These are phyloP conservation scores for Bhutanitis thaidina DNA, from an alignment of 2,888 invertebrate species.

Conservation along the genomic window DNA sequence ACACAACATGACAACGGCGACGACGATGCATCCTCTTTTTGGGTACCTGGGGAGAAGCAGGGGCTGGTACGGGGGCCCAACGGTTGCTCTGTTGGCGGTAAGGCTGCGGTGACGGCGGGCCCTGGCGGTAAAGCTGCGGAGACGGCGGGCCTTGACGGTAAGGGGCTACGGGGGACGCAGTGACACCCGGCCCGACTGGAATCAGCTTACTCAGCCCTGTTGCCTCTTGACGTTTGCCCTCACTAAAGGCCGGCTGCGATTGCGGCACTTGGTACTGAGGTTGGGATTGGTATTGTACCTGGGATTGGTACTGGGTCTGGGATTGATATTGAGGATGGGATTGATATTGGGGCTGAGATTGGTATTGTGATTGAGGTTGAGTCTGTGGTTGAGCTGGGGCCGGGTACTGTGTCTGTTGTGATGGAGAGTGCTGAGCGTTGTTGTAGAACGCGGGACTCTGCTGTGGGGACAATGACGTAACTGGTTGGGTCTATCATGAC, in stretches of 20 bases:
- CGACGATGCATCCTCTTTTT: slow-evolving; percentile 15
- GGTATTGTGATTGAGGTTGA: slow-evolving; percentile 20
- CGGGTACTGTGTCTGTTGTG: slow-evolving; percentile 34
- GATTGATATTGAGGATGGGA: slow-evolving; percentile 26
- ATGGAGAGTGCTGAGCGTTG: slow-evolving; percentile 69
- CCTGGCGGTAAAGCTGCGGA: slow-evolving; percentile 62
- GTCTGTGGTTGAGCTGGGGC: slow-evolving; percentile 21
- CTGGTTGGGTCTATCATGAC: slow-evolving; percentile 23
- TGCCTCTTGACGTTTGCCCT: slow-evolving; percentile 60
- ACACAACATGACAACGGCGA: slow-evolving; percentile 9
- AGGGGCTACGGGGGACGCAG: slow-evolving; percentile 43
- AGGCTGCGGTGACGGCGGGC: slow-evolving; percentile 62
- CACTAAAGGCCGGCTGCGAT: slow-evolving; percentile 50
- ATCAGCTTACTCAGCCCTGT: slow-evolving; percentile 72
- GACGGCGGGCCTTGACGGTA: slow-evolving; percentile 58
- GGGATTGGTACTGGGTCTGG: slow-evolving; percentile 23
- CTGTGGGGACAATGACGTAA: slow-evolving; percentile 42
- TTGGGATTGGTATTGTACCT: slow-evolving; percentile 30
- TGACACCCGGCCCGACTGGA: slow-evolving; percentile 62
- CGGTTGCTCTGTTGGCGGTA: slow-evolving; percentile 63
- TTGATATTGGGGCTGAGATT: slow-evolving; percentile 22
- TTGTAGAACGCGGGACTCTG: slow-evolving; percentile 70
- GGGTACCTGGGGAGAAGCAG: slow-evolving; percentile 72
- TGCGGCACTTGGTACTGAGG: slow-evolving; percentile 32
- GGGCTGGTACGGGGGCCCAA: slow-evolving; percentile 73